A percentile compares a stretch with the other conserved stretches of the same genome.
Evolutionary conservation across 2,797 vertebrate genomes (phyloP).

Genomic region (Tiaroga cobitis): DNA sequence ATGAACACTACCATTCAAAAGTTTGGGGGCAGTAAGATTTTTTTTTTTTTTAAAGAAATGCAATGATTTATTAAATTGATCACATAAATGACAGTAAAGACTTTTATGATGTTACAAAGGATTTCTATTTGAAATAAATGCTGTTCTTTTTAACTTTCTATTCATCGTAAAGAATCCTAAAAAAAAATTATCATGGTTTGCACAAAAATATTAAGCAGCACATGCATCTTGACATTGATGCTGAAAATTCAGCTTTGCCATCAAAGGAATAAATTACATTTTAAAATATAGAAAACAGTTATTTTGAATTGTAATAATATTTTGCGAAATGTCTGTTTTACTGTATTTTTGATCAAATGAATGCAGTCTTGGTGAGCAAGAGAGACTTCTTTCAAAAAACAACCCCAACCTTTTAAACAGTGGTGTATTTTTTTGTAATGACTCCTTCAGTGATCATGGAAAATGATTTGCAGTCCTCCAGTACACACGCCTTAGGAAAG

Average conservation of each 20-base stretch:
- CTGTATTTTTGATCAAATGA: not conserved
- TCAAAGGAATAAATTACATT: not conserved
- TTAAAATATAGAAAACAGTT: not conserved
- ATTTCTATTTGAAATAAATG: not conserved
- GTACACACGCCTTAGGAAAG: conserved; percentile 27
- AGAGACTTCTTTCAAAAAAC: not conserved
- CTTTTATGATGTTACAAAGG: not conserved
- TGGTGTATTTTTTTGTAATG: not conserved
- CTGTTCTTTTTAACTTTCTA: not conserved
- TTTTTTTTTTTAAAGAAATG: not conserved
- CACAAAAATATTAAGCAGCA: not conserved
- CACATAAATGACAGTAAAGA: not conserved
- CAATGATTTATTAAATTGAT: not conserved
- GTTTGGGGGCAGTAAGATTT: not conserved
- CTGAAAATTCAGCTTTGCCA: not conserved
- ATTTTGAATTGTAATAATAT: not conserved
- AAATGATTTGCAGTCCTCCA: conserved; percentile 26
- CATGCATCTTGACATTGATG: not conserved
- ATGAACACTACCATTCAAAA: not conserved
- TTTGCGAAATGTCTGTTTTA: not conserved
- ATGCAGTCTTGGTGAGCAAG: not conserved
- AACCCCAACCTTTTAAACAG: not conserved
- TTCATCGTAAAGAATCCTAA: not conserved
- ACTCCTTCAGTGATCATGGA: not conserved
- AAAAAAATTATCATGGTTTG: not conserved